Conservation (phyloP, 2,113 vertebrate genomes). For the Ranitomeya variabilis region DNA sequence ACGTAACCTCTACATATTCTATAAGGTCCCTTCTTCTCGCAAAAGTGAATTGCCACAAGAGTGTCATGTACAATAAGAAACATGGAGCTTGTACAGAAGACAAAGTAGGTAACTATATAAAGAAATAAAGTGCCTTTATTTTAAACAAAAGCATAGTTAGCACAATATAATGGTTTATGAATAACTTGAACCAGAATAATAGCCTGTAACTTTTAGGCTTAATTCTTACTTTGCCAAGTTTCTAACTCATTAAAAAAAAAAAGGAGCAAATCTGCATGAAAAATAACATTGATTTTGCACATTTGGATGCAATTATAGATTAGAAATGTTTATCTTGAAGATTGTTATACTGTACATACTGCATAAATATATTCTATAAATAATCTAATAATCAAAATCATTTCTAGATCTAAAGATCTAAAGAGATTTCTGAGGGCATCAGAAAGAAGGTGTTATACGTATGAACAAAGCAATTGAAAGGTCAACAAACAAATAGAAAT, state of each 20-base stretch:
- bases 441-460: too few relatives aligned
- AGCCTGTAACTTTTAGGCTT: background rate
- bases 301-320: too few relatives aligned
- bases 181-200: background rate
- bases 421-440: too few relatives aligned
- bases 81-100: background rate
- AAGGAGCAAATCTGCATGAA: too few relatives aligned
- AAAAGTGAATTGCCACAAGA: conserved; percentile 17
- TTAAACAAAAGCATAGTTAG: background rate
- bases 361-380: too few relatives aligned
- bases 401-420: too few relatives aligned
- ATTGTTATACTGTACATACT: too few relatives aligned
- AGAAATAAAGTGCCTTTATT: background rate
- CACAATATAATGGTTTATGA: background rate
- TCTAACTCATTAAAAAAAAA: background rate
- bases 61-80: conserved; percentile 28
- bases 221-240: background rate
- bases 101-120: background rate
- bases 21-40: conserved; percentile 34
- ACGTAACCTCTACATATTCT: conserved; percentile 4
- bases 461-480: too few relatives aligned
- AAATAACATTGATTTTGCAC: too few relatives aligned
- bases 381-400: too few relatives aligned
- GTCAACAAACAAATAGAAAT: too few relatives aligned
- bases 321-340: too few relatives aligned